Base-by-base conservation (phyloP, 1,140 invertebrate genomes). In the Hypsibius dujardini region DNA sequence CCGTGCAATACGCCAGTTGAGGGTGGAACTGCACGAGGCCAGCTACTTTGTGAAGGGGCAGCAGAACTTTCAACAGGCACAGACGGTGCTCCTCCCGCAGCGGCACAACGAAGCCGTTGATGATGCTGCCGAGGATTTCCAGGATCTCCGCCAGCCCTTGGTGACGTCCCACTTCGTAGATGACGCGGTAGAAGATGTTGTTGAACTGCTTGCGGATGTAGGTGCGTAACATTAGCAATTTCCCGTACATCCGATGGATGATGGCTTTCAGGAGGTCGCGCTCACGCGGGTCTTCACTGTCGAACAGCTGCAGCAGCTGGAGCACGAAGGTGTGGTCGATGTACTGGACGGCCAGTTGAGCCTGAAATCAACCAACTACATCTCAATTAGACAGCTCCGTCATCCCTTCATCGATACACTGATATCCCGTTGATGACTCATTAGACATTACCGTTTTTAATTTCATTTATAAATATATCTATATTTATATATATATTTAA, bases 91-190 rank as follows among this genome's bases (percentile, higher is more conserved):
- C 77, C 71, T 78, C 75, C 70, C 79, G 79, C 15, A 78, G 67
- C 7, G 77, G 77, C 15, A 79, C 72, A 15, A 77, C 78, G 69
- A 78, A 78, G 42, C 77, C 77, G 70, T 78, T 78, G 69, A 78
- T 78, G 70, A 78, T 78, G 72, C 82, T 82, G 74, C 82, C 83
- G 72, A 84, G 77, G 74, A 84, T 84, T 77, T 83, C 82, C 72
- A 84, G 76, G 72, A 84, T 75, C 75, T 84, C 83, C 70, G 80
- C 81, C 70, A 83, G 79, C 69, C 82, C 83, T 76, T 83, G 84
- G 76, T 83, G 82, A n/a, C 79, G 78, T 73, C 84, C 83, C 47
- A 81, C 83, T 78, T 84, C 83, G 78, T 84, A 84, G 71, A 84
- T 82, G 76, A 84, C 83, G 73, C 81, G 81, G 73, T 79, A 80